phyloP scores from a whole-genome alignment of 2,113 vertebrate genomes.

The Podocnemis expansa region DNA sequence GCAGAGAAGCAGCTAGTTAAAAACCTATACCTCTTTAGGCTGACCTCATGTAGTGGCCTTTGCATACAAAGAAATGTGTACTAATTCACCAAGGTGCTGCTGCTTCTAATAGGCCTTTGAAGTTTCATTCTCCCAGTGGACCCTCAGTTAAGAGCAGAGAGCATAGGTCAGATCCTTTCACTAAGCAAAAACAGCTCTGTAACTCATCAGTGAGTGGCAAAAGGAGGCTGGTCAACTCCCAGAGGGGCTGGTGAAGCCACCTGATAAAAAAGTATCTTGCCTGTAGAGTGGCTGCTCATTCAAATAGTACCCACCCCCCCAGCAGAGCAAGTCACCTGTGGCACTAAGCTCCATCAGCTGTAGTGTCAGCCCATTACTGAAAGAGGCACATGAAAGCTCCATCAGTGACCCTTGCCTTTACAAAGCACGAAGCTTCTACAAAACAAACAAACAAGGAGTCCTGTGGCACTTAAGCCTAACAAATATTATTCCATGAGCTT shows the following conservation, averaged over 20 bases:
- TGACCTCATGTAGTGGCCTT: neutral
- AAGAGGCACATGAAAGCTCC: neutral
- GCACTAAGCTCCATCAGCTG: neutral
- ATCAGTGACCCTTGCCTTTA: neutral
- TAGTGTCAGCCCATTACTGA: neutral
- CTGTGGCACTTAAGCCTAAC: too few relatives aligned
- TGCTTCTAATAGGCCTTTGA: fast-evolving
- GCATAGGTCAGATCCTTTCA: neutral
- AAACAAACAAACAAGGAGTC: too few relatives aligned
- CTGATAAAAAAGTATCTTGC: fast-evolving
- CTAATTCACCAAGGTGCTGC: fast-evolving
- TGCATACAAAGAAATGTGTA: fast-evolving
- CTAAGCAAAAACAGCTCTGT: neutral
- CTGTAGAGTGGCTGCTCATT: neutral
- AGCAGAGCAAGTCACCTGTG: neutral
- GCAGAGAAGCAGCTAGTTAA: neutral
- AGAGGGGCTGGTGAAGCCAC: fast-evolving
- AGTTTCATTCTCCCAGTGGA: neutral
- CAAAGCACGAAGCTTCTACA: too few relatives aligned
- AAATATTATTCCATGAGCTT: too few relatives aligned
- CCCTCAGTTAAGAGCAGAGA: neutral
- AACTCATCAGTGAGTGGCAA: fast-evolving
- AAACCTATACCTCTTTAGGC: neutral
- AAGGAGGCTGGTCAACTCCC: neutral
- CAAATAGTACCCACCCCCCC: neutral